A percentile compares a stretch with the other conserved stretches of the same genome.
Evolutionary conservation across 2,797 vertebrate species (phyloP).

Genomic region (Microctenopoma steveboyesi): DNA sequence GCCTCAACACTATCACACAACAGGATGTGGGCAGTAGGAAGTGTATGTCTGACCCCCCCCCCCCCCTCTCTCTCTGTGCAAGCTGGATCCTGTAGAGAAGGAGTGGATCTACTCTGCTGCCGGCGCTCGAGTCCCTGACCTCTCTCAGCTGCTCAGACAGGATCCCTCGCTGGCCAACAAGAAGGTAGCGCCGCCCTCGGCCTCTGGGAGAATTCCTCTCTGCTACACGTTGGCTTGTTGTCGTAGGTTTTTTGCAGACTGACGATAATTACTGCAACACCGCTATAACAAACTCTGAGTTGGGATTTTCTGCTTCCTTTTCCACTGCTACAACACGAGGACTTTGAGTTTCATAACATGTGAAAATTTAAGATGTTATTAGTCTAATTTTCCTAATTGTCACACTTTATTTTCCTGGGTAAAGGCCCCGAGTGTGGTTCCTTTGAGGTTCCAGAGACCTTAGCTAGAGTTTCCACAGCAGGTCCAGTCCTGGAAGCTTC

Average conservation of each 20-base stretch:
- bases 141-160: constrained; percentile 83
- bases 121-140: constrained; percentile 79
- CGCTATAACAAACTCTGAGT: neutral
- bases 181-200: constrained; percentile 76
- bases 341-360: too few species aligned
- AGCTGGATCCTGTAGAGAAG: constrained; percentile 87
- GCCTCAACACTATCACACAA: constrained; percentile 52
- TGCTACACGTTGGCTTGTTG: neutral
- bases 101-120: constrained; percentile 87
- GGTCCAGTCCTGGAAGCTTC: too few species aligned
- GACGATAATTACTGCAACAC: neutral
- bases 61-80: constrained; percentile 4
- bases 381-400: neutral
- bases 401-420: neutral
- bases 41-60: neutral
- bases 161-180: constrained; percentile 84
- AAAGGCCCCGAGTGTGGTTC: neutral
- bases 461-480: too few species aligned
- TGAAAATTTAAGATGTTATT: too few species aligned
- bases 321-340: too few species aligned
- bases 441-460: neutral
- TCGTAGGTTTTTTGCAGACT: neutral
- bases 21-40: constrained; percentile 64
- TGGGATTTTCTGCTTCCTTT: too few species aligned
- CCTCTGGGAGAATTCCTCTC: neutral